phyloP scores from a whole-genome alignment of 53 echinoderm and acorn worm species.

The Temnopleurus reevesii region DNA sequence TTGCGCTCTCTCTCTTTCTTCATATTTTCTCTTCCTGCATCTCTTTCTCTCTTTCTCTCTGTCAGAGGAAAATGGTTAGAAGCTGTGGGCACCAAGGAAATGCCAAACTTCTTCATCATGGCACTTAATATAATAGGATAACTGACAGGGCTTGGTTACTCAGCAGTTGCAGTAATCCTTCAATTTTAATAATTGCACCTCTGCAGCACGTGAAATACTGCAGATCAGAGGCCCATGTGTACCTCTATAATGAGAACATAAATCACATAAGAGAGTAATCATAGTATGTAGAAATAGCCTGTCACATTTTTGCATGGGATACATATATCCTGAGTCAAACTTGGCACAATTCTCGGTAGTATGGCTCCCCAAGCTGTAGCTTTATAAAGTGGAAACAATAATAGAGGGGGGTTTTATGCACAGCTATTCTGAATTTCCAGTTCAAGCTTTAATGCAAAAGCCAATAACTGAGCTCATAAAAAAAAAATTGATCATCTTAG shows the following conservation, averaged over 20 bases:
- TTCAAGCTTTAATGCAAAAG: too few relatives aligned
- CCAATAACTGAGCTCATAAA: too few relatives aligned
- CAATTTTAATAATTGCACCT: constrained; percentile 26
- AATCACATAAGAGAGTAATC: constrained; percentile 4
- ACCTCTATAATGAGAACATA: constrained; percentile 11
- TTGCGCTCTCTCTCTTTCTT: too few relatives aligned
- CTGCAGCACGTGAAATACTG: background rate
- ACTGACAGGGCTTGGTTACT: background rate
- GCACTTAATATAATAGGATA: background rate
- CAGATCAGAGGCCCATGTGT: background rate
- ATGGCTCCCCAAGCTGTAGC: too few relatives aligned
- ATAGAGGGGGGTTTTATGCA: too few relatives aligned
- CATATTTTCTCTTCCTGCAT: too few relatives aligned
- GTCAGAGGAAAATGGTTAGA: background rate
- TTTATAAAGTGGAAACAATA: too few relatives aligned
- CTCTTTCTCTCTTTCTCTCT: background rate
- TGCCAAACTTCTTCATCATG: background rate
- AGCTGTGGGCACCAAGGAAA: background rate
- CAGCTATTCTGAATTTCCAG: too few relatives aligned
- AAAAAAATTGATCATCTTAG: too few relatives aligned
- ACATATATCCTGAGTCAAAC: background rate
- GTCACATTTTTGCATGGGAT: background rate
- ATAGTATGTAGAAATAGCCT: background rate
- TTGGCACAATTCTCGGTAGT: too few relatives aligned
- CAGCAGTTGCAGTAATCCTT: background rate